A percentile compares a stretch with the other conserved stretches of the same genome.
phyloP scores from a whole-genome alignment of 2,888 invertebrate genomes.

The Eilema depressum region DNA sequence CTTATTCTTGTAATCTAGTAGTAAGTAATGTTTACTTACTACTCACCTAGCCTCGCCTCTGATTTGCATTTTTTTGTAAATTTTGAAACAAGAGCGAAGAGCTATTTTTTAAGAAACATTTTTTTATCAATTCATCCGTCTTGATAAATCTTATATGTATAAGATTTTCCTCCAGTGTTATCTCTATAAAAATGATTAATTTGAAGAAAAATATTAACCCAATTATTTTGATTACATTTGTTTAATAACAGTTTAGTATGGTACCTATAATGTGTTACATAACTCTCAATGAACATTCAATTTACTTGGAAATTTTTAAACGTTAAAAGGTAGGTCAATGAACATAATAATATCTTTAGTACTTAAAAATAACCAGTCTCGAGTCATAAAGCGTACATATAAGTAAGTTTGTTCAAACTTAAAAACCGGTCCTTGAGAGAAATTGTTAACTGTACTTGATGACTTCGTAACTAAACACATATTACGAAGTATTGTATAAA shows the following conservation, averaged over 20 bases:
- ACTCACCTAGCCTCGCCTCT: too few species aligned
- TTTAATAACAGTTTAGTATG: background rate
- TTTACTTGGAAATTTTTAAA: conserved; percentile 21
- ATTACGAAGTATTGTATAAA: conserved; percentile 61
- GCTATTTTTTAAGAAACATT: background rate
- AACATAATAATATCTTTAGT: conserved; percentile 57
- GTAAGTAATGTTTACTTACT: too few species aligned
- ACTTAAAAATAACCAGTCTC: conserved; percentile 64
- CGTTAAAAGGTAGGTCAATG: conserved; percentile 43
- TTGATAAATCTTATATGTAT: background rate
- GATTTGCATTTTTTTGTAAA: too few species aligned
- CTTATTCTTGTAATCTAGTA: too few species aligned
- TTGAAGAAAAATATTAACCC: background rate
- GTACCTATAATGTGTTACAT: conserved; percentile 1
- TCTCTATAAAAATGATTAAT: background rate
- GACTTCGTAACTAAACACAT: conserved; percentile 78
- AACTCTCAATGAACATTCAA: conserved; percentile 21
- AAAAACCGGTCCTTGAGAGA: conserved; percentile 79
- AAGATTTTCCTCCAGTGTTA: background rate
- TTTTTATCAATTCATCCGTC: background rate
- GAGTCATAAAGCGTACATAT: conserved; percentile 71
- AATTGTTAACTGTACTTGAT: conserved; percentile 84
- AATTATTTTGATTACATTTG: background rate
- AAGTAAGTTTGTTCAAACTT: conserved; percentile 76
- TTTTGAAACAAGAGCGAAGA: too few species aligned